Evolutionary conservation across 2,797 vertebrate genomes (phyloP), one percentile per base, ranked within the genome.

Genomic region (Dromococcyx pavoninus): DNA sequence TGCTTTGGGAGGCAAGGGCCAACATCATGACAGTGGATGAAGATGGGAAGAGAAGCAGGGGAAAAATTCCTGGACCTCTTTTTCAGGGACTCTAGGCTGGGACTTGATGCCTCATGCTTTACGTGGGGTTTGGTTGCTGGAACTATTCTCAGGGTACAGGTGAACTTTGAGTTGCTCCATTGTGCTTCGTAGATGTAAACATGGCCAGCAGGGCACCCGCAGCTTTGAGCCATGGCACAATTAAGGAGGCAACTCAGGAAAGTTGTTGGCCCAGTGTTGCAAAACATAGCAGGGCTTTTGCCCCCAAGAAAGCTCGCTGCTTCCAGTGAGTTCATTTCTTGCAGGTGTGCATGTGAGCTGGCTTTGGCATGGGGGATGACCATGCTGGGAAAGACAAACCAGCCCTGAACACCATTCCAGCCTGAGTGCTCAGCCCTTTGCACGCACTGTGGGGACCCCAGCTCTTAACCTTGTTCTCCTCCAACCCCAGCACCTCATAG

Each of bases 191-290:
- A 43, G 33, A 22, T 33, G 32, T 64, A 54, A 27, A 35, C 10
- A 6, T 3, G 2, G 18, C 11, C 5, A 2, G 27, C 2, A 28
- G 53, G 56, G 27, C 10, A 23, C 18, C 51, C 33, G 60, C 35
- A 33, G 44, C n/a, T 33, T 30, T 2, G 2, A 28, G 44, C 21
- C 3, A 0, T 2, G 17, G 37, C 61, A 48, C 10, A 5, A 2
- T 11, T 44, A 28, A 53, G 60, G 32, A 62, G 19, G 8, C 10
- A 17, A 16, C 54, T 57, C 23, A 0, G 15, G 9, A 35, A 73
- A 35, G 30, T 3, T 46, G 25, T 2, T 41, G 43, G 16, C 19
- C 17, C 6, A 1, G 7, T 0, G 10, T 27, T n/a, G 9, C 10
- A 24, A 44, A 13, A 30, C 3, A 7, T 14, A 83, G 27, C 15